These are phyloP conservation scores for Drosophila murphyi DNA, from an alignment of 1,140 invertebrate genomes.

Conservation along the genomic window DNA sequence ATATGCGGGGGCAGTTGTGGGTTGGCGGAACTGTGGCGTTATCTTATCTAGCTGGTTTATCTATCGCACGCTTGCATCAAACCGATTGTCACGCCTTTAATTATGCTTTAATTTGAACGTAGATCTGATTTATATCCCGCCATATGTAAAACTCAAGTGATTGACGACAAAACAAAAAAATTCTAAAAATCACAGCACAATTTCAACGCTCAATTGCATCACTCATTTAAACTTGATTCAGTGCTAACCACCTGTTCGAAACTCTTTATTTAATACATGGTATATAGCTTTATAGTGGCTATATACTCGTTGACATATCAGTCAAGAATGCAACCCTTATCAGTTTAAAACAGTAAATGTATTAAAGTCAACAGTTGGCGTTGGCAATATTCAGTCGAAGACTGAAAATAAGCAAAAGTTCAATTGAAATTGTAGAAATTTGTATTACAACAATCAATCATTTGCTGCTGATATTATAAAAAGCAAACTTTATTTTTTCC, in stretches of 20 bases:
- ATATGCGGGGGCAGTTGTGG: not conserved
- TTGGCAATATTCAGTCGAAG: too few relatives aligned
- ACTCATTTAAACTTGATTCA: not conserved
- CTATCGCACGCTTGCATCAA: slow-evolving; percentile 40
- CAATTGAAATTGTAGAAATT: too few relatives aligned
- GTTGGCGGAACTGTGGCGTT: slow-evolving; percentile 21
- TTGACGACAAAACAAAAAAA: slow-evolving; percentile 18
- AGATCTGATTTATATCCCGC: slow-evolving; percentile 68
- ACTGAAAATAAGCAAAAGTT: too few relatives aligned
- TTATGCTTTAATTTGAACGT: slow-evolving; percentile 76
- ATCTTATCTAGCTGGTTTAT: slow-evolving; percentile 61
- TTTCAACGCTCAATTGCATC: slow-evolving; percentile 17
- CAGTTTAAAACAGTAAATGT: too few relatives aligned
- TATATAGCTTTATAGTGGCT: too few relatives aligned
- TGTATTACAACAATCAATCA: too few relatives aligned
- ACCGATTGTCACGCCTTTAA: slow-evolving; percentile 78
- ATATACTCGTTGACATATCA: too few relatives aligned
- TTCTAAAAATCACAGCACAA: slow-evolving; percentile 15
- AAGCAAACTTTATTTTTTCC: too few relatives aligned
- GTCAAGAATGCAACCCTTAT: too few relatives aligned
- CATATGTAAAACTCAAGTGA: slow-evolving; percentile 33
- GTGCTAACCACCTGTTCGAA: not conserved
- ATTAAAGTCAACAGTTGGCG: too few relatives aligned
- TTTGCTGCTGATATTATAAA: too few relatives aligned
- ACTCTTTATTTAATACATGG: not conserved